Percentiles rank a stretch among this genome's conserved stretches.
phyloP scores from a whole-genome alignment of 2,797 vertebrate genomes.

The Emydoidea blandingii region DNA sequence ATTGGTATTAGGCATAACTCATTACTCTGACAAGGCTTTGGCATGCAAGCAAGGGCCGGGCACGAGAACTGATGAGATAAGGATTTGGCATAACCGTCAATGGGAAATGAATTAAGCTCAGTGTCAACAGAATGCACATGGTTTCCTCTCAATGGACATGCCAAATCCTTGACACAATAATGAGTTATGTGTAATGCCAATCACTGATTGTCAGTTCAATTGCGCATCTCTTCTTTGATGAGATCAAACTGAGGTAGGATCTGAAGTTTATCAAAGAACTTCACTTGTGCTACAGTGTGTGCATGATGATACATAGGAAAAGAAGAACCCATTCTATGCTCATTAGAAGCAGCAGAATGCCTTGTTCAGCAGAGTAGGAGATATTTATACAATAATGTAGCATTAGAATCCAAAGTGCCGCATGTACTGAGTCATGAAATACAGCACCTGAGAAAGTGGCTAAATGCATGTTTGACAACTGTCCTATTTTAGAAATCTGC shows the following conservation, averaged over 20 bases:
- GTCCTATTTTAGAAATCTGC: neutral
- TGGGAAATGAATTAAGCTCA: constrained; percentile 54
- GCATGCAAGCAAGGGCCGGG: constrained; percentile 43
- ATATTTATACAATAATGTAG: neutral
- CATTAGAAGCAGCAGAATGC: neutral
- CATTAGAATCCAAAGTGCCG: neutral
- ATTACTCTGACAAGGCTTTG: constrained; percentile 73
- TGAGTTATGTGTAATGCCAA: constrained; percentile 53
- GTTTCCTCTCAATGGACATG: constrained; percentile 54
- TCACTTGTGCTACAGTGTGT: neutral
- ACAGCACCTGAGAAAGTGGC: neutral
- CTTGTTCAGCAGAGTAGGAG: fast-evolving
- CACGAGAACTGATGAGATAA: constrained; percentile 38
- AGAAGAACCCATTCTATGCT: neutral
- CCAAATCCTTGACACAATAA: constrained; percentile 68
- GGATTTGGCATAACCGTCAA: constrained; percentile 48
- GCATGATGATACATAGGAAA: fast-evolving
- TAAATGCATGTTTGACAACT: neutral
- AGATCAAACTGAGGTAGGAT: constrained; percentile 30
- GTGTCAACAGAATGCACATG: constrained; percentile 62
- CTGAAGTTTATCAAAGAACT: constrained; percentile 26
- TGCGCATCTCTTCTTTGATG: constrained; percentile 44
- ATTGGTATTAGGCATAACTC: constrained; percentile 62
- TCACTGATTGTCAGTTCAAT: constrained; percentile 62
- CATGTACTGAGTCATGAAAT: neutral